Base-by-base conservation (phyloP, 2,888 invertebrate genomes). In the Anticlea derivata region DNA sequence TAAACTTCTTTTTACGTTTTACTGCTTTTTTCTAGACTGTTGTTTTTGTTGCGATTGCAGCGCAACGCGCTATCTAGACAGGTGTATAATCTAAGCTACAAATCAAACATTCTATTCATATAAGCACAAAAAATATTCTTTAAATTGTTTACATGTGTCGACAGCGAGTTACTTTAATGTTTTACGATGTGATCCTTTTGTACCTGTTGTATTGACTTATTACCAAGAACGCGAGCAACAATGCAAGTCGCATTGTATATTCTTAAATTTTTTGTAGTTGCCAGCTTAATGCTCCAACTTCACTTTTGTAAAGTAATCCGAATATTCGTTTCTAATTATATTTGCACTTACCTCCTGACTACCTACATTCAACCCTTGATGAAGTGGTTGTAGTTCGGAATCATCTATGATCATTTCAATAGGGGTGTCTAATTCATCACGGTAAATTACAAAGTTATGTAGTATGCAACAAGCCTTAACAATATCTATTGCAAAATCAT, bases 201-300 rank as follows among this genome's bases (percentile, higher is more conserved):
- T 59, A 52, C 48, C 55, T 53, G 48, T 50, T 59, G 44, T 56
- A 59, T 59, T 58, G 51, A 53, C 50, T 53, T 55, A 50, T 55
- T 55, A 50, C 47, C 44, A 49, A 54, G 47, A 52, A 60, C 35
- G 49, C 58, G 47, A 55, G 51, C 58, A 60, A 56, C 55, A 55
- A 60, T 54, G 48, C 48, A 50, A 56, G 54, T 27, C 50, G 54
- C 43, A 58, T 58, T 39, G 50, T 55, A 53, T 50, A 55, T 44
- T 55, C 37, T 58, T 50, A 59, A 56, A 29, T 63, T 63, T 61
- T 61, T 58, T 58, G 41, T 60, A 60, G 44, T 64, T 61, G 55
- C 60, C 60, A 63, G 51, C 51, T 57, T 50, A 60, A 58, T 46
- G 60, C 56, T 47, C 57, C 60, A 55, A 55, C 52, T 50, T 59